A percentile compares a stretch with the other conserved stretches of the same genome.
These are phyloP conservation scores for Tuta absoluta DNA, from an alignment of 2,888 invertebrate species.

Conservation along the genomic window DNA sequence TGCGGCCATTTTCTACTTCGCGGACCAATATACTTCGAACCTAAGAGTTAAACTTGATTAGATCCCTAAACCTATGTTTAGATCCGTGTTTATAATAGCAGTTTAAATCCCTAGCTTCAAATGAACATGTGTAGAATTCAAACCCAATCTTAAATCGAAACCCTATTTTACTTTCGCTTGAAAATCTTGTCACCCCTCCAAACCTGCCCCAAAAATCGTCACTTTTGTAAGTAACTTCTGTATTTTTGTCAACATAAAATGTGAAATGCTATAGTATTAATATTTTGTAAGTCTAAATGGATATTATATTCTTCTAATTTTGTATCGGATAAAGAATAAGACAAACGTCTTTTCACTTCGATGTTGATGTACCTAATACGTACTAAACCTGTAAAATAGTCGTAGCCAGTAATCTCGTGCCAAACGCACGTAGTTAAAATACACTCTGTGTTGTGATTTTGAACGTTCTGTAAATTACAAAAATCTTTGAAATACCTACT, in stretches of 20 bases:
- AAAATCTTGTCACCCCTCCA: constrained; percentile 30
- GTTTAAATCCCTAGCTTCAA: background rate
- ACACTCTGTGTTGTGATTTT: constrained; percentile 83
- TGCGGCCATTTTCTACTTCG: background rate
- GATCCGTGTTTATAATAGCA: background rate
- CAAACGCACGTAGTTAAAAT: constrained; percentile 78
- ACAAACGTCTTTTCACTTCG: constrained; percentile 37
- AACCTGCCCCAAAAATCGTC: constrained; percentile 41
- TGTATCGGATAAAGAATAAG: constrained; percentile 57
- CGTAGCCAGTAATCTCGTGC: constrained; percentile 71
- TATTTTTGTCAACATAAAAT: constrained; percentile 69
- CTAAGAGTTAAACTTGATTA: background rate
- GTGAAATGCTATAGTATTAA: constrained; percentile 69
- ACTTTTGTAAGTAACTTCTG: constrained; percentile 61
- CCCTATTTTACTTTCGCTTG: constrained; percentile 33
- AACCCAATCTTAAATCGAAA: background rate
- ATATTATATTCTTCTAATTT: constrained; percentile 81
- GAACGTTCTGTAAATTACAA: constrained; percentile 80
- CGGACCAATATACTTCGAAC: background rate
- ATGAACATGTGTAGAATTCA: background rate
- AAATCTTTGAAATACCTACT: constrained; percentile 68
- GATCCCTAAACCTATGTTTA: no score
- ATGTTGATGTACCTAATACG: constrained; percentile 58
- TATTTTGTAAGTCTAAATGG: constrained; percentile 78
- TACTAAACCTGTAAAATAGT: constrained; percentile 54